These are phyloP conservation scores for Puma concolor DNA, from an alignment of 2,113 vertebrate genomes.

Conservation along the genomic window DNA sequence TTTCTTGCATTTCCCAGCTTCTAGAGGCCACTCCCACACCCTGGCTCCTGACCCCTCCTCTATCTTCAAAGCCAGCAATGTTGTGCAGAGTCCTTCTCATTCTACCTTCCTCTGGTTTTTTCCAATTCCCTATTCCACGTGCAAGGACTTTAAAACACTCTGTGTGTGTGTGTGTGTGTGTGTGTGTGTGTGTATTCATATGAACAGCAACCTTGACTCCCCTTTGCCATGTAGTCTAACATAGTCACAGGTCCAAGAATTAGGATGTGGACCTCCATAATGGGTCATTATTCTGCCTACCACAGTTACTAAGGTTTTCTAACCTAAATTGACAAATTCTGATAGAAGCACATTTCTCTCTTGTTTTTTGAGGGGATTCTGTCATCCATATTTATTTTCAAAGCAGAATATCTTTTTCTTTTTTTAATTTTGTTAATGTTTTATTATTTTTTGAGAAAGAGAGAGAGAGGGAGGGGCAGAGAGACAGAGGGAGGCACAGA, in stretches of 20 bases:
- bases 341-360: neutral
- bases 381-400: neutral
- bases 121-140: neutral
- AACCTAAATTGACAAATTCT: neutral
- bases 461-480: too few relatives aligned
- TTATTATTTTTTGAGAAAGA: too few relatives aligned
- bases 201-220: neutral
- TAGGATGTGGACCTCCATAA: too few relatives aligned
- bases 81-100: neutral
- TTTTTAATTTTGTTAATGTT: too few relatives aligned
- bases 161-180: neutral
- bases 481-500: too few relatives aligned
- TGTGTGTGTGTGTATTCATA: too few relatives aligned
- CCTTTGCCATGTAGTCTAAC: neutral
- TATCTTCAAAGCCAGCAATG: neutral
- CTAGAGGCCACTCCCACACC: fast-evolving
- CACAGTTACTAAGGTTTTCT: neutral
- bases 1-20: neutral
- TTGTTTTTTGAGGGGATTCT: neutral
- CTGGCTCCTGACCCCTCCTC: neutral
- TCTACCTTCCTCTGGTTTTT: neutral
- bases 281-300: neutral
- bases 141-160: neutral
- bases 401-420: neutral
- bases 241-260: neutral